A percentile compares a stretch with the other conserved stretches of the same genome.
Evolutionary conservation across 2,113 vertebrate species (phyloP).

Genomic region (Motacilla tschutschensis): DNA sequence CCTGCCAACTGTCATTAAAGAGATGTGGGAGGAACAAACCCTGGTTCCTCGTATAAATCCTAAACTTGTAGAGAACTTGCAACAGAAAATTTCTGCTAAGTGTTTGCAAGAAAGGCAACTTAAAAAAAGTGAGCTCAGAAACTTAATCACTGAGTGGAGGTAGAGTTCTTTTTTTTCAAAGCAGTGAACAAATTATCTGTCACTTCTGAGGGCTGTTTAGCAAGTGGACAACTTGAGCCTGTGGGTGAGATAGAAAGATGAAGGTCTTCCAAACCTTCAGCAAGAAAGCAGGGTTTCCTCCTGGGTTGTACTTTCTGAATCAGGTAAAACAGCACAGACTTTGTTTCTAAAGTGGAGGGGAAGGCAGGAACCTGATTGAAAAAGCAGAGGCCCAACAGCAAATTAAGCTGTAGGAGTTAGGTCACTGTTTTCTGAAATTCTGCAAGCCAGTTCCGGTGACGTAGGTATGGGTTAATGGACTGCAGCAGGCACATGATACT

Average conservation of each 20-base stretch:
- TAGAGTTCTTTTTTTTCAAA: neutral
- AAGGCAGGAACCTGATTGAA: neutral
- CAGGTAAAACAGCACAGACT: neutral
- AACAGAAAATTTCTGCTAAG: neutral
- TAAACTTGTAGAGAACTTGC: neutral
- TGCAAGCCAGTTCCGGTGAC: neutral
- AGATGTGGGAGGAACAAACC: neutral
- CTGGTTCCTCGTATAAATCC: neutral
- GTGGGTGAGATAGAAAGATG: neutral
- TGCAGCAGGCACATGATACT: neutral
- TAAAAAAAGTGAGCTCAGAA: neutral
- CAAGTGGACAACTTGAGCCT: neutral
- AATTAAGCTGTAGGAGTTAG: neutral
- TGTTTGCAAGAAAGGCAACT: neutral
- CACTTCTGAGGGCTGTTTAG: neutral
- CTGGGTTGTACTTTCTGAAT: neutral
- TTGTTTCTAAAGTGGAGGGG: neutral
- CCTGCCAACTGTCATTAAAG: neutral
- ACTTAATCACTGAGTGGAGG: neutral
- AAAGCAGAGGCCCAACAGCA: neutral
- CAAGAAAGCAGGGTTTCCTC: neutral
- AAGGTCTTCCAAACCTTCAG: neutral
- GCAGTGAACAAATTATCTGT: neutral
- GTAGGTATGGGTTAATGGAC: neutral
- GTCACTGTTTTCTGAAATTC: neutral